These are phyloP conservation scores for Acleris cristana DNA, from an alignment of 2,888 invertebrate species.

Conservation along the genomic window DNA sequence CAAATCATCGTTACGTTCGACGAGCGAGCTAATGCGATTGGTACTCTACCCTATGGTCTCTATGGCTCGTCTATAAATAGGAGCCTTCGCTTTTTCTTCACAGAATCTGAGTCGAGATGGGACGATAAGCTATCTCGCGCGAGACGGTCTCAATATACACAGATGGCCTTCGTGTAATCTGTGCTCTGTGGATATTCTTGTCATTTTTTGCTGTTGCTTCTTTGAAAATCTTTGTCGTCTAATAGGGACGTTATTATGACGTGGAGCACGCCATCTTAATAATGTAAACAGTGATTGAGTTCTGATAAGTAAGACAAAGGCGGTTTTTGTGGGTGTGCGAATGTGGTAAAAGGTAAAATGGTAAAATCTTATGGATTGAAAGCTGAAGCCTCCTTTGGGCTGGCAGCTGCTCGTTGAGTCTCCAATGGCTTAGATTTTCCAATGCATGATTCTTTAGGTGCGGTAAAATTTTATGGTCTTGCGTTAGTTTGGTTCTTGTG, in stretches of 20 bases:
- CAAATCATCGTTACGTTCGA: slow-evolving; percentile 80
- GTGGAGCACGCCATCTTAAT: slow-evolving; percentile 73
- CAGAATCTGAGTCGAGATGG: slow-evolving; percentile 80
- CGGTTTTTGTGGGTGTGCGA: slow-evolving; percentile 56
- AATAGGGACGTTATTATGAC: slow-evolving; percentile 84
- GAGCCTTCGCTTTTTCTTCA: slow-evolving; percentile 81
- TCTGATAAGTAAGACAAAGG: slow-evolving; percentile 79
- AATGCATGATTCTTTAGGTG: slow-evolving; percentile 19
- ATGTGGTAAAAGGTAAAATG: slow-evolving; percentile 16
- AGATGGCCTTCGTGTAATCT: slow-evolving; percentile 81
- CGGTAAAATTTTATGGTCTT: neutral
- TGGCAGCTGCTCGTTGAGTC: slow-evolving; percentile 31
- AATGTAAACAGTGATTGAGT: slow-evolving; percentile 81
- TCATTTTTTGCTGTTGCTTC: slow-evolving; percentile 78
- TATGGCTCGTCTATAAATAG: slow-evolving; percentile 80
- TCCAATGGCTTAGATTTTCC: slow-evolving; percentile 35
- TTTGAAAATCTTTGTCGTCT: slow-evolving; percentile 79
- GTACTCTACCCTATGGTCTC: slow-evolving; percentile 71
- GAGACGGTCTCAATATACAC: slow-evolving; percentile 83
- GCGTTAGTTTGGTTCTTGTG: neutral
- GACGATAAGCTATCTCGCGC: slow-evolving; percentile 79
- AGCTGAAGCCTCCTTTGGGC: slow-evolving; percentile 24
- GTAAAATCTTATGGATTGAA: slow-evolving; percentile 15
- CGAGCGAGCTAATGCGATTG: slow-evolving; percentile 75
- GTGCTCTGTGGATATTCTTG: slow-evolving; percentile 72